Evolutionary conservation across 1,140 invertebrate genomes (phyloP).

Genomic region (Papilio polytes): DNA sequence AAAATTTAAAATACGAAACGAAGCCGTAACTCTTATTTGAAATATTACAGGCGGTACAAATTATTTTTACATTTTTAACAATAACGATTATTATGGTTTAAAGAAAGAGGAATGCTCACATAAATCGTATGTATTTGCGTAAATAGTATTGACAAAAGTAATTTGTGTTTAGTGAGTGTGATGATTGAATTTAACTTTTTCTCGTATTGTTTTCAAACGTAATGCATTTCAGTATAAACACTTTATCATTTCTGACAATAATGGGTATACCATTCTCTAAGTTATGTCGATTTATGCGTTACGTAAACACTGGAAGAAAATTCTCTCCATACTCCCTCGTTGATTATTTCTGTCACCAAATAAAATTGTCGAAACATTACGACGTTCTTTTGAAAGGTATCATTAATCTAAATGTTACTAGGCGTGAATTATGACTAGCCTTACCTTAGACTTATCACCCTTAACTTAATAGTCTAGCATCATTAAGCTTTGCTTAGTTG

Average conservation of each 20-base stretch:
- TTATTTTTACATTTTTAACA: slow-evolving; percentile 28
- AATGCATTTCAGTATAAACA: slow-evolving; percentile 12
- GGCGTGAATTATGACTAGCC: no score
- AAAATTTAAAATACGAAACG: slow-evolving; percentile 51
- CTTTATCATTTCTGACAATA: neutral
- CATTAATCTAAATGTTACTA: neutral
- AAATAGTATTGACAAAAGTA: slow-evolving; percentile 34
- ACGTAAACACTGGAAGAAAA: neutral
- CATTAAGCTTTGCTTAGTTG: no score
- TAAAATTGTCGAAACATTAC: neutral
- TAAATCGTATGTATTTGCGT: slow-evolving; percentile 31
- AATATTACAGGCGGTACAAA: slow-evolving; percentile 42
- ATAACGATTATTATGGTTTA: slow-evolving; percentile 5
- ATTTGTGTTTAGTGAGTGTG: slow-evolving; percentile 17
- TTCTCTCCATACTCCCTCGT: neutral
- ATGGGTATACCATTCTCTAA: neutral
- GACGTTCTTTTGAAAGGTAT: neutral
- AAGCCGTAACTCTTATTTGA: slow-evolving; percentile 48
- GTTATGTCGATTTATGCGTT: neutral
- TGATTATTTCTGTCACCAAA: neutral
- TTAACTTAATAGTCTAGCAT: no score
- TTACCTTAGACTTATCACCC: no score
- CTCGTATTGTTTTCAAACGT: neutral
- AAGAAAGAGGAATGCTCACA: slow-evolving; percentile 10
- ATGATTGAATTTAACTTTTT: slow-evolving; percentile 11